Conservation (phyloP, 2,888 invertebrate species). For the Nycteola revayana region DNA sequence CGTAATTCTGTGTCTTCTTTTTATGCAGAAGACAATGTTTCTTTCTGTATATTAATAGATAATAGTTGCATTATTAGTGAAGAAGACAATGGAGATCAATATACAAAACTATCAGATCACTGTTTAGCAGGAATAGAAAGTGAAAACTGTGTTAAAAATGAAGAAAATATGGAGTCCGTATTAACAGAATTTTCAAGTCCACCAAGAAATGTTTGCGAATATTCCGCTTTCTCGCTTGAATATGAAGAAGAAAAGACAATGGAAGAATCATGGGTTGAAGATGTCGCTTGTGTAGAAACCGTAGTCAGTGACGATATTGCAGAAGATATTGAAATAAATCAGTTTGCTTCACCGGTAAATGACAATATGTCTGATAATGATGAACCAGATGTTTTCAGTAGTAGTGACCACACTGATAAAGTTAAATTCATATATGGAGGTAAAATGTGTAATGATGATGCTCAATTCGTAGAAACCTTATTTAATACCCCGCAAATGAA, state of each 20-base stretch:
- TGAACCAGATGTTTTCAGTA: constrained; percentile 33
- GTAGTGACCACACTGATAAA: constrained; percentile 47
- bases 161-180: constrained; percentile 14
- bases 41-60: constrained; percentile 70
- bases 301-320: constrained; percentile 69
- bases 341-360: constrained; percentile 46
- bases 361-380: constrained; percentile 28
- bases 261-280: constrained; percentile 68
- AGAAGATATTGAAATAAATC: constrained; percentile 58
- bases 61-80: constrained; percentile 63
- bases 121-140: constrained; percentile 39
- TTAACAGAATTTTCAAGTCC: constrained; percentile 10
- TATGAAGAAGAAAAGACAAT: constrained; percentile 42
- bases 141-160: constrained; percentile 14
- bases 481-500: constrained; percentile 66
- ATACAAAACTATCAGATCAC: constrained; percentile 51
- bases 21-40: constrained; percentile 63
- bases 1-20: constrained; percentile 67
- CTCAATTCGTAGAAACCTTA: constrained; percentile 58
- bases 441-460: constrained; percentile 54
- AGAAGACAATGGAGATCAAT: constrained; percentile 53
- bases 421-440: constrained; percentile 58
- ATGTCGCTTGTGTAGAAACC: constrained; percentile 72
- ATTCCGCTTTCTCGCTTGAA: constrained; percentile 36
- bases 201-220: constrained; percentile 29